Evolutionary conservation across 2,113 vertebrate species (phyloP), one percentile per base, ranked within the genome.

Genomic region (Ahaetulla prasina): DNA sequence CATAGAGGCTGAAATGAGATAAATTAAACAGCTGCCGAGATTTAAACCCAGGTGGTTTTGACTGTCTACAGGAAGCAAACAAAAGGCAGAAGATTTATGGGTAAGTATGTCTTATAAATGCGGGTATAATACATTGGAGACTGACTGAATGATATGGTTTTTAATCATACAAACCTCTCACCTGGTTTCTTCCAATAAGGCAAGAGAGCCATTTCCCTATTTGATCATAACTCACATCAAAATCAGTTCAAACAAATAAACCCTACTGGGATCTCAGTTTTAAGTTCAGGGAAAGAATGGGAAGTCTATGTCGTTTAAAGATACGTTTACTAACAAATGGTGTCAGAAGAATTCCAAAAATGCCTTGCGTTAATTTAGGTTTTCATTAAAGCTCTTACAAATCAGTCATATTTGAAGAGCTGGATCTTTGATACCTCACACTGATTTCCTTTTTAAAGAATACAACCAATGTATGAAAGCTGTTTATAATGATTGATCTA

Each of bases 21-120:
- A 96, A 96, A 97, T 96, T 95, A 97, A 95, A 94, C 45, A 92
- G 95, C 95, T 96, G 94, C 55, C 63, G 92, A 88, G 85, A 96
- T 91, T 93, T 63, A 95, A 97, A 95, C 54, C 74, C 85, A 86
- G 30, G 63, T 94, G 88, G 47, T 91, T 93, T 95, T 85, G 18
- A 90, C 92, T 95, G 43, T 94, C 92, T 94, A 39, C 90, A 90
- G 85, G 93, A 96, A 87, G 91, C 87, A 96, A 94, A 53, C 50
- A 94, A 89, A 94, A 94, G 12, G n/a, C 0, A 39, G 8, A 93
- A 94, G 94, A 97, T 95, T 93, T 95, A 95, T 95, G 91, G 93
- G 74, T 55, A 97, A 96, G 93, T 92, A 92, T 91, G 57, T 94
- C 49, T 90, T 95, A 87, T 94, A 95, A 95, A 95, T 90, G 94